Evolutionary conservation across 2,888 invertebrate species (phyloP).

Genomic region (Apamea crenata): DNA sequence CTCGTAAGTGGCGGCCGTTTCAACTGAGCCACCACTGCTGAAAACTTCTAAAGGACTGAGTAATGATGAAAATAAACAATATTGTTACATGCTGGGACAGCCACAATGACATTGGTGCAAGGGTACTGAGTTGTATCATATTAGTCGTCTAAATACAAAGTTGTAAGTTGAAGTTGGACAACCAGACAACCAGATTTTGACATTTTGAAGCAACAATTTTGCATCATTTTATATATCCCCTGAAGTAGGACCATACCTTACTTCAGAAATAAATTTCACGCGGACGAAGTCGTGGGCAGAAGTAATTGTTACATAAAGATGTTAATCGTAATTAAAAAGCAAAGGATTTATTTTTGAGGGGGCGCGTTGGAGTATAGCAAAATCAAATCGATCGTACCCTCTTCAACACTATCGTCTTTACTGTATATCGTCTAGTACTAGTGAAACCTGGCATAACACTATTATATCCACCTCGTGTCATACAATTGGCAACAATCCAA

Average conservation of each 20-base stretch:
- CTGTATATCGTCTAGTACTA: not conserved
- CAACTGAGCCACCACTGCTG: too few species aligned
- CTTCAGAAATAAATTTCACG: too few species aligned
- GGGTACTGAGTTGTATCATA: not conserved
- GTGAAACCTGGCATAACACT: not conserved
- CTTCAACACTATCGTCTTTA: too few species aligned
- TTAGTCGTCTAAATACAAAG: slow-evolving; percentile 14
- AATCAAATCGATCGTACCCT: too few species aligned
- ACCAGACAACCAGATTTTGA: slow-evolving; percentile 2
- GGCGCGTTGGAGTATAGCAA: too few species aligned
- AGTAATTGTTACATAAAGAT: too few species aligned
- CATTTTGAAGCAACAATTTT: not conserved
- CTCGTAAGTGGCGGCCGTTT: too few species aligned
- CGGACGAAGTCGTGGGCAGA: too few species aligned
- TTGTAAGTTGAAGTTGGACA: not conserved
- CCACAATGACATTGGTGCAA: slow-evolving; percentile 6
- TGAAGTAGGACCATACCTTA: too few species aligned
- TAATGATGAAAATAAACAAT: slow-evolving; percentile 9
- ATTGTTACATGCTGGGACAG: not conserved
- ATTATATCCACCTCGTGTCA: not conserved
- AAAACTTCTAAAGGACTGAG: not conserved
- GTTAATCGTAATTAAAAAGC: too few species aligned
- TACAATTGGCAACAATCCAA: slow-evolving; percentile 28
- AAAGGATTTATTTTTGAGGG: too few species aligned
- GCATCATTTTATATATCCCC: not conserved